Evolutionary conservation across 2,888 invertebrate species (phyloP), one percentile per base, ranked within the genome.

Genomic region (Drepanosiphum platanoidis): DNA sequence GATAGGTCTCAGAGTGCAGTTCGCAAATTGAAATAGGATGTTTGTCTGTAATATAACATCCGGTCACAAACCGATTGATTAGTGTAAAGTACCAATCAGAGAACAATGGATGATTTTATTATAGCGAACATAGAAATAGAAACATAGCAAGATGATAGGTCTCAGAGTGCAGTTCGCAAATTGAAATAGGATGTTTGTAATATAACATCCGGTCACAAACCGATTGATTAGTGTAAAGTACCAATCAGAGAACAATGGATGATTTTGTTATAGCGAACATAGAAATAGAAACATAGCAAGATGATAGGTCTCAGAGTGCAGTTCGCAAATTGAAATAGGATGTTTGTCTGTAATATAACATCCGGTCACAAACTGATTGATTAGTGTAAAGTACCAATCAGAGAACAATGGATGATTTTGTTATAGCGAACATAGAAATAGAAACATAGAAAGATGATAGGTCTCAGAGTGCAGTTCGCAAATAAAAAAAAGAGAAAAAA

Each of bases 61-160:
- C 30, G 46, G 81, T 70, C 75, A 86, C 84, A 86, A 84, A 66
- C 86, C 75, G 46, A 70, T 80, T 46, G 61, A 8, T 34, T 30
- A 71, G 18, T 2, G 46, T 42, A 39, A n/a, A 42, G 30, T 32
- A 42, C 34, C 39, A 70, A 32, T 80, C 61, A 80, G 84, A 71
- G 84, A 84, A 86, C 83, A 79, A 79, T 46, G 74, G 64, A 46
- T 46, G 8, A 46, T 18, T 66, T 86, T 74, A 27, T 30, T 86
- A 27, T 84, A 79, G 84, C 84, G 74, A 86, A 86, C 80, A 77
- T 77, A 77, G 39, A 86, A 81, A 86, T 86, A 71, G 81, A 81
- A 81, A 61, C 81, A 36, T 5, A 61, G 8, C 7, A 77, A 30
- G 7, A 39, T 15, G 15, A 39, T 32, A 75, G 27, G 81, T 75